phyloP scores from a whole-genome alignment of 2,888 invertebrate genomes.

The Lepeophtheirus nordmannii region DNA sequence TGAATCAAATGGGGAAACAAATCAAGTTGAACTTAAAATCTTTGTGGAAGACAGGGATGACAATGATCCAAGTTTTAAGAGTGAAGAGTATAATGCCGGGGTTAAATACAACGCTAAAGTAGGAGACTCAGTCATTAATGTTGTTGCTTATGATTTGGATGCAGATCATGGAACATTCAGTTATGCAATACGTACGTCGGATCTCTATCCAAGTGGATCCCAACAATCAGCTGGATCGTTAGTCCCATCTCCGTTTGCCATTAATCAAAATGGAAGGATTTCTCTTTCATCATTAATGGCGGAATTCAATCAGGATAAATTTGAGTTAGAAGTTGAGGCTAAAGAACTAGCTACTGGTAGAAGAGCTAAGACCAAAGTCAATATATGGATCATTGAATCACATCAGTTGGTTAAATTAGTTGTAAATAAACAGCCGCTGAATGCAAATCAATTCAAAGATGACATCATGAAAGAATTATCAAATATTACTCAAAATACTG shows the following conservation, averaged over 20 bases:
- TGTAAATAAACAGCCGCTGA: slow-evolving; percentile 60
- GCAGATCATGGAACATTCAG: slow-evolving; percentile 27
- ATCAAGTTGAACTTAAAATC: slow-evolving; percentile 41
- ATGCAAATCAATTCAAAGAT: slow-evolving; percentile 52
- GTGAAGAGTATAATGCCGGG: slow-evolving; percentile 44
- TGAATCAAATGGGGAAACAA: slow-evolving; percentile 29
- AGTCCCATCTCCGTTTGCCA: slow-evolving; percentile 70
- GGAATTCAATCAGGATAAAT: slow-evolving; percentile 74
- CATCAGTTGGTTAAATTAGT: slow-evolving; percentile 67
- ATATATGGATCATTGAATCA: slow-evolving; percentile 78
- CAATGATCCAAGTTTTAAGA: slow-evolving; percentile 57
- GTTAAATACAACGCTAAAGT: slow-evolving; percentile 32
- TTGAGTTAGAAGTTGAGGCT: slow-evolving; percentile 65
- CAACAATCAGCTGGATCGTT: slow-evolving; percentile 48
- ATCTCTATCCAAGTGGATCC: slow-evolving; percentile 29
- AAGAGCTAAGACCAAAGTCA: slow-evolving; percentile 56
- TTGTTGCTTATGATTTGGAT: slow-evolving; percentile 29
- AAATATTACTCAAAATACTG: slow-evolving; percentile 56
- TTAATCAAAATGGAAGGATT: slow-evolving; percentile 46
- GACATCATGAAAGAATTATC: slow-evolving; percentile 56
- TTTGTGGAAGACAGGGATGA: slow-evolving; percentile 67
- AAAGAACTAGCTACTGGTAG: slow-evolving; percentile 63
- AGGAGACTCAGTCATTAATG: slow-evolving; percentile 30
- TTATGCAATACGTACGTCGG: slow-evolving; percentile 30
- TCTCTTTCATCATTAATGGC: slow-evolving; percentile 65